A percentile compares a stretch with the other conserved stretches of the same genome.
phyloP scores from a whole-genome alignment of 2,888 invertebrate species.

The Helicoverpa assulta region DNA sequence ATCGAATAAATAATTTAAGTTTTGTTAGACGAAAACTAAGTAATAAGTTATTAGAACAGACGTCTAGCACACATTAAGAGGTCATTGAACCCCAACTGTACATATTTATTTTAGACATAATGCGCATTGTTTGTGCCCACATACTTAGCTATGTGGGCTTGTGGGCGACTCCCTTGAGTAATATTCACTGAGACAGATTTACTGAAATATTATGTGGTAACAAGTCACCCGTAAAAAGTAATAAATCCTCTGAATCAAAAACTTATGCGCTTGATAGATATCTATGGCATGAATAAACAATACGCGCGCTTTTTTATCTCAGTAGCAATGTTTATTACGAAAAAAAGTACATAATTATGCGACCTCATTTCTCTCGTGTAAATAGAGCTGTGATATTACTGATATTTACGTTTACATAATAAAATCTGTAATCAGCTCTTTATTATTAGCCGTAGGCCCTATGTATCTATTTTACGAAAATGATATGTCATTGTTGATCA shows the following conservation, averaged over 20 bases:
- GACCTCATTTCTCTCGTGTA: neutral
- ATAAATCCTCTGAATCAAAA: neutral
- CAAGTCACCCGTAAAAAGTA: neutral
- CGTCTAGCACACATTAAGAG: slow-evolving; percentile 42
- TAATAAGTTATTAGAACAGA: slow-evolving; percentile 14
- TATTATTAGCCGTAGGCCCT: neutral
- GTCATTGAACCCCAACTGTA: slow-evolving; percentile 41
- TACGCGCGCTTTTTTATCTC: neutral
- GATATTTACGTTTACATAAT: neutral
- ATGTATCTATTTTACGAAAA: slow-evolving; percentile 1
- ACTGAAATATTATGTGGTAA: slow-evolving; percentile 19
- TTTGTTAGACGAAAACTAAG: slow-evolving; percentile 10
- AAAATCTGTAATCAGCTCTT: neutral
- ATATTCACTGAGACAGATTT: slow-evolving; percentile 13
- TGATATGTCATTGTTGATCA: neutral
- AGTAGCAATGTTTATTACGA: neutral
- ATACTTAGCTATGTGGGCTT: slow-evolving; percentile 5
- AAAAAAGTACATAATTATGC: neutral
- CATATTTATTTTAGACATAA: slow-evolving; percentile 35
- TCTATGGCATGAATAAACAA: slow-evolving; percentile 10
- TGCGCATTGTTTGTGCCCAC: slow-evolving; percentile 26
- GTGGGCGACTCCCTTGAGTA: slow-evolving; percentile 28
- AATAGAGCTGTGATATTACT: neutral
- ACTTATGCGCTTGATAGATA: slow-evolving; percentile 12
- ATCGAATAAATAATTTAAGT: slow-evolving; percentile 23